Conservation (phyloP, 2,888 invertebrate species). For the Myopa testacea region DNA sequence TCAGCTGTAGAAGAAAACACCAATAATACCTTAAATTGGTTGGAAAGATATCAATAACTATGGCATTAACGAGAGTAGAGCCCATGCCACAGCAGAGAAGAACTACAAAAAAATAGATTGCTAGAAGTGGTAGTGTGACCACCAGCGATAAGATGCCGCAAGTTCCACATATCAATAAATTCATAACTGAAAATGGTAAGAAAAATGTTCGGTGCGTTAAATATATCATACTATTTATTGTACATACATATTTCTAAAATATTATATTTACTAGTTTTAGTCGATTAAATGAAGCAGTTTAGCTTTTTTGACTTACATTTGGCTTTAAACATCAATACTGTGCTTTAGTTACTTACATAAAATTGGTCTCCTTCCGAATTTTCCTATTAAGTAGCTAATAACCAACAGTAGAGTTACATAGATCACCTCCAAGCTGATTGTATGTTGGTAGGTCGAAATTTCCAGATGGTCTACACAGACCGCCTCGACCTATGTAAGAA, state of each 20-base stretch:
- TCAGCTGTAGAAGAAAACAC: neutral
- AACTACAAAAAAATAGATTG: slow-evolving; percentile 53
- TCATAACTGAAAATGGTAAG: slow-evolving; percentile 46
- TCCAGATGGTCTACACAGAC: slow-evolving; percentile 53
- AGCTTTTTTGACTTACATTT: no score
- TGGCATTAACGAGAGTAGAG: slow-evolving; percentile 58
- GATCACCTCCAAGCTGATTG: slow-evolving; percentile 55
- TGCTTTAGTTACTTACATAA: slow-evolving; percentile 49
- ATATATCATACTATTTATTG: neutral
- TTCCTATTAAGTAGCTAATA: slow-evolving; percentile 52
- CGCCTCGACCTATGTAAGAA: slow-evolving; percentile 31
- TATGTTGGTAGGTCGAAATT: slow-evolving; percentile 56
- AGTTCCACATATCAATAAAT: slow-evolving; percentile 50
- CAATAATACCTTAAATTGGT: slow-evolving; percentile 58
- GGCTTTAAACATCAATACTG: no score
- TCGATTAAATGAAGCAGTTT: no score
- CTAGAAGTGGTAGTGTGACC: slow-evolving; percentile 50
- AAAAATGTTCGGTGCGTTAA: neutral
- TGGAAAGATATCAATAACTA: slow-evolving; percentile 61
- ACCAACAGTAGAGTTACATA: slow-evolving; percentile 52
- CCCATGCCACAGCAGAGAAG: slow-evolving; percentile 53
- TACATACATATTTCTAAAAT: neutral
- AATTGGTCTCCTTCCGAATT: slow-evolving; percentile 52
- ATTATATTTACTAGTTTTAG: neutral
- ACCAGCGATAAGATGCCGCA: slow-evolving; percentile 50